Evolutionary conservation across 1,140 invertebrate genomes (phyloP), one percentile per base, ranked within the genome.

Genomic region (Ephestia elutella): DNA sequence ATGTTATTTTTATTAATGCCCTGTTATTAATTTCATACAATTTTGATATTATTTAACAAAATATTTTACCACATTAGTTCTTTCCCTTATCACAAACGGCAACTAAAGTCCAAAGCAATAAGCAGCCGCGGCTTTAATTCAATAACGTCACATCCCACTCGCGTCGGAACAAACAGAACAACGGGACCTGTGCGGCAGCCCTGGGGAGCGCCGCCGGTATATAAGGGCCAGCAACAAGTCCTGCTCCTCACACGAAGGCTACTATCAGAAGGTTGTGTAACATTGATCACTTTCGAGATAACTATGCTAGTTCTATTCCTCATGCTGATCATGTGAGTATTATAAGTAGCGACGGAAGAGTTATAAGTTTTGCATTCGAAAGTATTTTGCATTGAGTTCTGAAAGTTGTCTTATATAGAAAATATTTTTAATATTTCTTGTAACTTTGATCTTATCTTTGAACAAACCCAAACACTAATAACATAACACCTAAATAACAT

Each of bases 61-160:
- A n/a, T n/a, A n/a, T n/a, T n/a, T n/a, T n/a, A n/a, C n/a, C n/a
- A n/a, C 21, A 56, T 48, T 30, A 70, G 56, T 49, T 63, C 76
- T 67, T 59, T 60, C 67, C 77, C 77, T 83, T 83, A 78, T 56
- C n/a, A 21, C 32, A 35, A 35, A 35, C 38, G 25, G 54, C 48
- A 61, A 62, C 50, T 49, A 30, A 73, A 70, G 76, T 77, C 78
- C 60, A 64, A 68, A 69, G 68, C 70, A 81, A 84, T 83, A 77
- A 62, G 63, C 62, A 73, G 57, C 56, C 71, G 63, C 75, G 76
- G 80, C 81, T 82, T 86, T 84, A 87, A 87, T 85, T 81, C 79
- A 83, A 87, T 87, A 87, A 87, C 66, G 75, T 70, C 76, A 68
- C 65, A 35, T 71, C 81, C 72, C 77, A 49, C 44, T 56, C 64